Evolutionary conservation across 2,888 invertebrate species (phyloP), one percentile per base, ranked within the genome.

Genomic region (Furcula furcula): DNA sequence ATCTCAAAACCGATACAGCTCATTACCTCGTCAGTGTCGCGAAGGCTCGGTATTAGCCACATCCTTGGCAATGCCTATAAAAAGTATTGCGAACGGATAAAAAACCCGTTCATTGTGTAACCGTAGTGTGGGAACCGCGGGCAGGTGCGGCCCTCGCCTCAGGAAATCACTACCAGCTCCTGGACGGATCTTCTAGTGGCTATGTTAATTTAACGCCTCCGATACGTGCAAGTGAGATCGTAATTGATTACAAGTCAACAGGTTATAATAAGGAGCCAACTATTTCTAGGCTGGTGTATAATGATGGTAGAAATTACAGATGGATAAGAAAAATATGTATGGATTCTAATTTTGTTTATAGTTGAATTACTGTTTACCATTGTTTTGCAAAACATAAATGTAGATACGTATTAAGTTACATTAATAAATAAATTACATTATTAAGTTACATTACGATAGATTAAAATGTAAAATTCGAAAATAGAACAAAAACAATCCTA

Each of bases 31-130:
- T 31, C 32, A 42, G 25, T 40, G 35, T 43, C 46, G 15, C 44
- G 38, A 31, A 38, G 34, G 29, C 26, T 33, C 43, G 28, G 36
- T 31, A 64, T 65, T 67, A 64, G 56, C 66, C 52, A 65, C 71
- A 76, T 77, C 77, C 78, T 72, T 65, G 50, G 59, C 51, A 42
- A 51, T 58, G 29, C 46, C 53, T 58, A 65, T 65, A 75, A 76
- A 67, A 71, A 72, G 62, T 67, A 72, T 77, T 66, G 79, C 75
- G 54, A 71, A 72, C 70, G 72, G 67, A 79, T 76, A 82, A 80
- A 77, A 82, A 81, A 66, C 73, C 60, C 55, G 77, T 74, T 78
- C 75, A 75, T 79, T 79, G 78, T 76, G 71, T 73, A 76, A 78
- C 66, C 31, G 60, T 64, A 68, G 76, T 78, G 80, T 81, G 83